Base-by-base conservation (phyloP, 2,797 vertebrate species). In the Pagetopsis macropterus region DNA sequence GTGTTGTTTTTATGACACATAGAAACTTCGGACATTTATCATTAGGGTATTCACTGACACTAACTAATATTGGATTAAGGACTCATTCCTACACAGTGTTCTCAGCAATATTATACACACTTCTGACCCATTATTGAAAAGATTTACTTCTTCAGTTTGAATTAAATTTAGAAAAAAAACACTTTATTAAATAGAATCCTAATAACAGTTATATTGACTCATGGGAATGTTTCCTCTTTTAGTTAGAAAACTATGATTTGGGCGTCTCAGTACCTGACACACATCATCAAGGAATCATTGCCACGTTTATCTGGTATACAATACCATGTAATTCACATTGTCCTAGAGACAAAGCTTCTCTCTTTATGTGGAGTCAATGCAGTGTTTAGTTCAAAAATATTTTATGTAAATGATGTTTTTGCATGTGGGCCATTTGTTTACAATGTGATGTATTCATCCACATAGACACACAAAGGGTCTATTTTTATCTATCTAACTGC, bases 321-420 rank as follows among this genome's bases (percentile, higher is more conserved):
- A 71, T 67, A 43, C 40, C 60, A 1, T 55, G 48, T 1, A 46
- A 70, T 75, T 80, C 37, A 57, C n/a, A 75, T 76, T 81, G 58
- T 78, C 52, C 48, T 41, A 12, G 31, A 12, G 65, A 80, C 62
- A 76, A 73, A 13, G 46, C 45, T 52, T 54, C 44, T 72, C 1
- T 77, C 1, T 70, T 63, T 68, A 3, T 55, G 67, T 46, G 51
- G 71, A 75, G 71, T 59, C 52, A 55, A 61, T 45, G 55, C 54
- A 64, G 41, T 83, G 81, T 37, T 88, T 89, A 88, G 90, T 92
- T 91, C 88, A 45, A 68, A 75, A 76, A 78, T 65, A 66, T 81
- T 83, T 89, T 86, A 90, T 91, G 89, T 76, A 83, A 93, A 91
- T 91, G 77, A 41, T 15, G 66, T 65, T 84, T 77, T 76, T 81